Evolutionary conservation across 2,888 invertebrate genomes (phyloP).

Genomic region (Xanthia togata): DNA sequence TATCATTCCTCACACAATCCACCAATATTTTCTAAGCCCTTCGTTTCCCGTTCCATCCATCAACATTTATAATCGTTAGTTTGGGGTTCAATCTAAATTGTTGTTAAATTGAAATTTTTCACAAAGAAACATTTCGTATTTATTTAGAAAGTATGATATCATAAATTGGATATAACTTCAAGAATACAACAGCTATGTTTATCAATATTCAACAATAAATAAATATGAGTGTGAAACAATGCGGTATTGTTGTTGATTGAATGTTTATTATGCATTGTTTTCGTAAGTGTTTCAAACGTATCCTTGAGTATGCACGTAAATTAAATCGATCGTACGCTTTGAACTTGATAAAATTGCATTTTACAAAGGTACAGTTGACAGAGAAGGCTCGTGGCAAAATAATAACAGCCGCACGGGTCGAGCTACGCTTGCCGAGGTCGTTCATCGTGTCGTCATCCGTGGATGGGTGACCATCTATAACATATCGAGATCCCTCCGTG

Average conservation of each 20-base stretch:
- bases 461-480: no score
- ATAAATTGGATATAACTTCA: constrained; percentile 9
- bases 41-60: neutral
- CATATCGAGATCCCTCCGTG: no score
- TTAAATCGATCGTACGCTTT: constrained; percentile 11
- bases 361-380: neutral
- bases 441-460: no score
- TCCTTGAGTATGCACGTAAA: constrained; percentile 30
- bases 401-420: no score
- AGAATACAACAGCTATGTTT: constrained; percentile 25
- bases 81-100: neutral
- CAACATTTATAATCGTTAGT: neutral
- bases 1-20: no score
- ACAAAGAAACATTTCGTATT: neutral
- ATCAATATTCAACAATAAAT: constrained; percentile 55
- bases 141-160: neutral
- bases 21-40: no score
- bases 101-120: neutral
- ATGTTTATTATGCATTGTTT: constrained; percentile 57
- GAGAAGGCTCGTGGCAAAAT: neutral
- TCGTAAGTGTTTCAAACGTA: constrained; percentile 31
- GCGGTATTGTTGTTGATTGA: constrained; percentile 42
- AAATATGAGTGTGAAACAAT: constrained; percentile 47
- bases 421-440: no score
- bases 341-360: constrained; percentile 1